A percentile compares a stretch with the other conserved stretches of the same genome.
These are phyloP conservation scores for Apogon talboti DNA, from an alignment of 2,797 vertebrate species.

Conservation along the genomic window DNA sequence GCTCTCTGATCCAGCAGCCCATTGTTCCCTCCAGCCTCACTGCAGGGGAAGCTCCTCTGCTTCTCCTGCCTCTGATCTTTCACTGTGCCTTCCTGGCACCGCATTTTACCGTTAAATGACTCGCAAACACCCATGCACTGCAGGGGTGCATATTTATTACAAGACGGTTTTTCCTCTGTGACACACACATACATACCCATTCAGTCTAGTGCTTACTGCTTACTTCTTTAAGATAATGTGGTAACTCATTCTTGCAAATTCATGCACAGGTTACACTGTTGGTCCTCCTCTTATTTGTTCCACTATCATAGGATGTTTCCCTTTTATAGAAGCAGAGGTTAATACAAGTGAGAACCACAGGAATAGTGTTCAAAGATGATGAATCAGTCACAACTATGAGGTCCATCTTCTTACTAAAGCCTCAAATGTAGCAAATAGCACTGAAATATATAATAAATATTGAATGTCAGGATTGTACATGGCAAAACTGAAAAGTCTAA, in stretches of 20 bases:
- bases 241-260: background rate
- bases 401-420: constrained; percentile 31
- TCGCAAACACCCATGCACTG: constrained; percentile 50
- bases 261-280: background rate
- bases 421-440: constrained; percentile 5
- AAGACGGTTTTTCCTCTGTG: constrained; percentile 23
- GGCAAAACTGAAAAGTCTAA: background rate
- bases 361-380: constrained; percentile 36
- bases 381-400: background rate
- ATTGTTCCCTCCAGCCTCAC: constrained; percentile 79
- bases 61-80: constrained; percentile 64
- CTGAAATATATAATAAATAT: background rate
- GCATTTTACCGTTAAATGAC: constrained; percentile 61
- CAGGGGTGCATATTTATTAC: constrained; percentile 23
- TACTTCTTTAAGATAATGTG: constrained; percentile 10
- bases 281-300: background rate
- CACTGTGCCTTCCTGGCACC: constrained; percentile 41
- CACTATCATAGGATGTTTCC: constrained; percentile 6
- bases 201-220: constrained; percentile 15
- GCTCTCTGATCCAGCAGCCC: constrained; percentile 76
- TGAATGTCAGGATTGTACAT: constrained; percentile 2
- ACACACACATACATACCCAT: background rate
- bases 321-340: constrained; percentile 5
- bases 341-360: constrained; percentile 24
- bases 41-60: constrained; percentile 76